Base-by-base conservation (phyloP, 2,113 vertebrate species). In the Syngnathus floridae region DNA sequence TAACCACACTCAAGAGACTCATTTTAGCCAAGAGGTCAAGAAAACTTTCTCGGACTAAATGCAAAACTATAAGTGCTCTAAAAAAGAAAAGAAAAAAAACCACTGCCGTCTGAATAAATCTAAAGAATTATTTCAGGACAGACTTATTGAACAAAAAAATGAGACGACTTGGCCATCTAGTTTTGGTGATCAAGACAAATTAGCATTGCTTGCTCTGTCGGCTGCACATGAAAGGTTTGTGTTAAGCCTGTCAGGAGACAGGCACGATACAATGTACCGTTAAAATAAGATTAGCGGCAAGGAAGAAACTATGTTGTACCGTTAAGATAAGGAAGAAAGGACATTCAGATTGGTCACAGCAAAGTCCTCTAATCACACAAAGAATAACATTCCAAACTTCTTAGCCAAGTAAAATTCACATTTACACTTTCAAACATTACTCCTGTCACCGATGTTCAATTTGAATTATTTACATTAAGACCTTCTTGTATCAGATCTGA, bases 321-420 rank as follows among this genome's bases (percentile, higher is more conserved):
- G 22, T 55, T 31, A 55, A 55, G 52, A 55, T 55, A 55, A 55
- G 22, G 52, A 54, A 54, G 51, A 26, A 55, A 31, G 26, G 52
- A 55, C 46, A 48, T 48, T 8, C 46, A 48, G 31, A 31, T 3
- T 13, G 52, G 22, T 11, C 52, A 54, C 11, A 26, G 11, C 22
- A 14, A 26, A 48, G 19, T 48, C 6, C 12, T 13, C 22, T 10
- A 55, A 55, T 12, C 21, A 31, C 11, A 31, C 22, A 16, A 55
- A 7, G n/a, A 31, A 2, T 7, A 55, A 55, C 26, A 31, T 31
- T 14, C 22, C 1, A 31, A 31, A 31, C 52, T 55, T 6, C 52
- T 55, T 14, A 31, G 52, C 52, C 12, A 55, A 55, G 16, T 37
- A n/a, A 58, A 4, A 36, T 10, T 9, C 19, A 19, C 38, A 38